Conservation (phyloP, 2,888 invertebrate species). For the Daptonema setosum region DNA sequence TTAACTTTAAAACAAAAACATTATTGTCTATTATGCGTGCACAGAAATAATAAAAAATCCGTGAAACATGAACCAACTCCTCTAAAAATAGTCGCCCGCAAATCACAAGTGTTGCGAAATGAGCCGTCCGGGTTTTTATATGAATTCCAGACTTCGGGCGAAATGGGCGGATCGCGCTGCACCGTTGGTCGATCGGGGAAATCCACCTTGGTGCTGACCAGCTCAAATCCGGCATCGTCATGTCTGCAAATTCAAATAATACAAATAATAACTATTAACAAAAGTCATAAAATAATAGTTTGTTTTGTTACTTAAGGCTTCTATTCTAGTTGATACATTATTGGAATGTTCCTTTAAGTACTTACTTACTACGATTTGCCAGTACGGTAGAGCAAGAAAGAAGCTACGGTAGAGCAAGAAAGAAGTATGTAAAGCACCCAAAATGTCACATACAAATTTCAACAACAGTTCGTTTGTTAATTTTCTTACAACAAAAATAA, state of each 20-base stretch:
- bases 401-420: too few species aligned
- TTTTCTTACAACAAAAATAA: not conserved
- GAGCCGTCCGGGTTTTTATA: constrained; percentile 57
- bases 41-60: not conserved
- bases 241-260: constrained; percentile 10
- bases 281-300: too few species aligned
- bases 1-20: too few species aligned
- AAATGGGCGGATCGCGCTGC: constrained; percentile 49
- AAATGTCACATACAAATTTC: too few species aligned
- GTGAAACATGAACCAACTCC: constrained; percentile 42
- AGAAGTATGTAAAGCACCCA: too few species aligned
- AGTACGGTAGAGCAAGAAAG: too few species aligned
- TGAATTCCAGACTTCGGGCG: constrained; percentile 55
- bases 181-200: constrained; percentile 47
- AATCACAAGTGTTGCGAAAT: constrained; percentile 49
- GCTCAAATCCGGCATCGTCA: constrained; percentile 21
- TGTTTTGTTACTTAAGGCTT: too few species aligned
- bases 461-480: not conserved
- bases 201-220: constrained; percentile 29
- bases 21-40: too few species aligned
- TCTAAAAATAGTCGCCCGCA: constrained; percentile 63
- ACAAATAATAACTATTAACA: constrained; percentile 2
- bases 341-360: too few species aligned
- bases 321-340: too few species aligned
- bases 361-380: too few species aligned